Base-by-base conservation (phyloP, 1,140 invertebrate genomes). In the Riptortus pedestris region DNA sequence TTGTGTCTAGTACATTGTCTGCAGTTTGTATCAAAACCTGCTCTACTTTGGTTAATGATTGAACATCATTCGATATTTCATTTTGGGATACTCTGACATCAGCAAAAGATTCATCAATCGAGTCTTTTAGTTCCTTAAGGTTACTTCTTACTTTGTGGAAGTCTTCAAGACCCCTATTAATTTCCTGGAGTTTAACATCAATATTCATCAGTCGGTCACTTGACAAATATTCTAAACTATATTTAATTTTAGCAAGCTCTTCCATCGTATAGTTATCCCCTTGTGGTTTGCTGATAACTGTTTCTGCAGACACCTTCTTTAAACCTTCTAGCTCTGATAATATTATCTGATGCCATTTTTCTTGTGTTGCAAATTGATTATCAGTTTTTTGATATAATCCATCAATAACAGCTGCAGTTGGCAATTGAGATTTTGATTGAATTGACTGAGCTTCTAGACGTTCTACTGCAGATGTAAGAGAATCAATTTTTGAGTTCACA, bases 1-100 rank as follows among this genome's bases (percentile, higher is more conserved):
- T 92, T 0, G 85, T 91, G 51, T 91, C 88, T 68, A 91, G 72
- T 3, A 91, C 87, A 69, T 87, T 84, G 75, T 93, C 90, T 0
- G 87, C 87, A 62, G 89, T 92, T 72, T 89, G 84, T 33, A 90
- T 78, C 74, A 93, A 80, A 1, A 93, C 83, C 60, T 84, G 81
- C 69, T 92, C 90, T 31, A 89, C 83, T 71, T 88, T 90, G 7
- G 80, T 77, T 38, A 93, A 29, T 14, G 67, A 66, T 65, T 71
- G 71, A 5, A 71, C 60, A 31, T 70, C 70, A 20, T 66, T 61
- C 12, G 64, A 62, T 22, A 72, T 47, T 43, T 69, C 45, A 3
- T 69, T 66, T 62, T 69, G 69, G 33, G 65, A 68, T 67, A 81
- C 80, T 24, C 74, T 76, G 16, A 83, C 66, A 29, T 69, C 68